A percentile compares a stretch with the other conserved stretches of the same genome.
Conservation (phyloP, 2,888 invertebrate species). For the Pristionchus entomophagus region DNA sequence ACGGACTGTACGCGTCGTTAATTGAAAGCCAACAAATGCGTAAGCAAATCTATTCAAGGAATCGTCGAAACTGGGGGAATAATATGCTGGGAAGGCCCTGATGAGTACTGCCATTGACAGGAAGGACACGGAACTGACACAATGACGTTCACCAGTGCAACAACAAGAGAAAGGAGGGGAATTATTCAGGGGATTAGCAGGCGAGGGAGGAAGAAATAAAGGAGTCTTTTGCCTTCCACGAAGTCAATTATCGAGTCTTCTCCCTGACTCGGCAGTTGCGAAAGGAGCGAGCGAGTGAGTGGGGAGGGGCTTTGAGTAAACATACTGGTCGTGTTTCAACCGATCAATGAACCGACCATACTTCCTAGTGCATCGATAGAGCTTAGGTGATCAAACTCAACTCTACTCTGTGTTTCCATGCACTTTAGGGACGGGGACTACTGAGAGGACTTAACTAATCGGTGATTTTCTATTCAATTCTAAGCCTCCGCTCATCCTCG, state of each 20-base stretch:
- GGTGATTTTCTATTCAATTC: not conserved
- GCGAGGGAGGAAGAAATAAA: conserved; percentile 1
- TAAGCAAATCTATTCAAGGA: too few relatives aligned
- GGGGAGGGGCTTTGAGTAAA: not conserved
- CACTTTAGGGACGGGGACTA: too few relatives aligned
- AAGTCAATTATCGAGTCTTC: not conserved
- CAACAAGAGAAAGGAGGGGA: not conserved
- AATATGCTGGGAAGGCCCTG: too few relatives aligned
- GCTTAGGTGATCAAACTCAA: too few relatives aligned
- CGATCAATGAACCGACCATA: not conserved
- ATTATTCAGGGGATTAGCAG: not conserved
- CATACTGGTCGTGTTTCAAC: not conserved
- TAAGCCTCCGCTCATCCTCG: not conserved
- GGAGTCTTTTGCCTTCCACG: not conserved
- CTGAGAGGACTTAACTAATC: not conserved
- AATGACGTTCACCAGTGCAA: not conserved
- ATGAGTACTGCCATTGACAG: too few relatives aligned
- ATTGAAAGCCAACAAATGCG: too few relatives aligned
- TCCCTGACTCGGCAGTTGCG: not conserved
- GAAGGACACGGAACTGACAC: not conserved
- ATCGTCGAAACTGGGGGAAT: too few relatives aligned
- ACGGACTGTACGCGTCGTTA: too few relatives aligned
- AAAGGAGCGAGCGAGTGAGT: not conserved
- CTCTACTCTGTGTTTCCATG: too few relatives aligned
- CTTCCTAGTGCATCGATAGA: not conserved